Conservation (phyloP, 2,888 invertebrate species). For the Acanthosepion esculentum region DNA sequence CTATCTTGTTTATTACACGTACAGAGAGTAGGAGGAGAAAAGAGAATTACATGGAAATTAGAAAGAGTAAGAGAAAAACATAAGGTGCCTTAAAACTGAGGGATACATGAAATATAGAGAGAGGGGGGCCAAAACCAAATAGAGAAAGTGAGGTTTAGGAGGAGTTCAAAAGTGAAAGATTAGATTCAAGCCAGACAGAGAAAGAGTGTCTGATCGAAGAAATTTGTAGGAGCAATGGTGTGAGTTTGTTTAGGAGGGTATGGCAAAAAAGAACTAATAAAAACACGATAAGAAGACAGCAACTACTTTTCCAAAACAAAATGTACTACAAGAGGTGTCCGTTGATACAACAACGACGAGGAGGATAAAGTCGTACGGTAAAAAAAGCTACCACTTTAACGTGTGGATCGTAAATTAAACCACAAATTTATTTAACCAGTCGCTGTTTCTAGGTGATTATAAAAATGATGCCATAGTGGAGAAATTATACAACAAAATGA, state of each 20-base stretch:
- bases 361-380: neutral
- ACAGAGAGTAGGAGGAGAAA: neutral
- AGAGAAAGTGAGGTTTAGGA: neutral
- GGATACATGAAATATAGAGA: no score
- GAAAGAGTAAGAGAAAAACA: neutral
- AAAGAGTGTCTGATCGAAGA: neutral
- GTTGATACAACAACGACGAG: neutral
- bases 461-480: no score
- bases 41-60: neutral
- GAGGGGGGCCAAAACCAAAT: no score
- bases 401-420: neutral
- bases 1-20: slow-evolving; percentile 43
- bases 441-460: no score
- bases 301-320: neutral
- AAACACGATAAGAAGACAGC: neutral
- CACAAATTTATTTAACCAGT: no score
- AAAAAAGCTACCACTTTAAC: neutral
- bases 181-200: neutral
- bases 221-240: neutral
- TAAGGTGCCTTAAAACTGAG: neutral
- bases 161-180: neutral
- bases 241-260: neutral
- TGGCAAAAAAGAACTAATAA: no score
- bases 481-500: no score
- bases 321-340: neutral